These are phyloP conservation scores for Pygocentrus nattereri DNA, from an alignment of 2,797 vertebrate genomes.

Conservation along the genomic window DNA sequence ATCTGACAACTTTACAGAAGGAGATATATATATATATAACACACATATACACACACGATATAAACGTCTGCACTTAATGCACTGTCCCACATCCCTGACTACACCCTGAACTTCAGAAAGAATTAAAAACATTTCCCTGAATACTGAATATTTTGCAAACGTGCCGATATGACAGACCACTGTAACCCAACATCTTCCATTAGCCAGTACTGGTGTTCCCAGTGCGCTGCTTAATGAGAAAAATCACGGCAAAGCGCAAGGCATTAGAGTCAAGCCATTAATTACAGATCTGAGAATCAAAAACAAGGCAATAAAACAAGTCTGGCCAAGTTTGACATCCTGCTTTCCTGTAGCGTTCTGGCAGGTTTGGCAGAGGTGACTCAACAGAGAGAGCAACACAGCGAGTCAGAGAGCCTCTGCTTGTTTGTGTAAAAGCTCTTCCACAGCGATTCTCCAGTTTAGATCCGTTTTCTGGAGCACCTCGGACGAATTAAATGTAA, in stretches of 20 bases:
- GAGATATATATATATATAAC: no score
- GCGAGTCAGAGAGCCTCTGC: not conserved
- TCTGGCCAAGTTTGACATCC: conserved; percentile 55
- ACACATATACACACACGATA: no score
- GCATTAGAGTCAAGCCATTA: conserved; percentile 31
- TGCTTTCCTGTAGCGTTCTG: conserved; percentile 42
- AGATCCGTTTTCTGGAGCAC: not conserved
- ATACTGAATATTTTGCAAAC: no score
- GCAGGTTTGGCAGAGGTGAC: conserved; percentile 26
- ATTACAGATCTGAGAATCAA: conserved; percentile 41
- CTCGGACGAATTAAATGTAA: not conserved
- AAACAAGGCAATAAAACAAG: conserved; percentile 55
- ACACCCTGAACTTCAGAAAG: no score
- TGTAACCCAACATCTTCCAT: not conserved
- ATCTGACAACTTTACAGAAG: no score
- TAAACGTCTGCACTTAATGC: no score
- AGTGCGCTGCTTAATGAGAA: not conserved
- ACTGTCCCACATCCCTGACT: no score
- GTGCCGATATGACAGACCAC: no score
- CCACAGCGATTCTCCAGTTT: not conserved
- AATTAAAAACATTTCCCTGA: no score
- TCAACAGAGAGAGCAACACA: conserved; percentile 1
- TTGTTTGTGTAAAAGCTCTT: not conserved
- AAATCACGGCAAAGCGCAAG: not conserved
- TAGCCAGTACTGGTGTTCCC: not conserved